Evolutionary conservation across 2,888 invertebrate genomes (phyloP), one percentile per base, ranked within the genome.

Genomic region (Serrognathus titanus): DNA sequence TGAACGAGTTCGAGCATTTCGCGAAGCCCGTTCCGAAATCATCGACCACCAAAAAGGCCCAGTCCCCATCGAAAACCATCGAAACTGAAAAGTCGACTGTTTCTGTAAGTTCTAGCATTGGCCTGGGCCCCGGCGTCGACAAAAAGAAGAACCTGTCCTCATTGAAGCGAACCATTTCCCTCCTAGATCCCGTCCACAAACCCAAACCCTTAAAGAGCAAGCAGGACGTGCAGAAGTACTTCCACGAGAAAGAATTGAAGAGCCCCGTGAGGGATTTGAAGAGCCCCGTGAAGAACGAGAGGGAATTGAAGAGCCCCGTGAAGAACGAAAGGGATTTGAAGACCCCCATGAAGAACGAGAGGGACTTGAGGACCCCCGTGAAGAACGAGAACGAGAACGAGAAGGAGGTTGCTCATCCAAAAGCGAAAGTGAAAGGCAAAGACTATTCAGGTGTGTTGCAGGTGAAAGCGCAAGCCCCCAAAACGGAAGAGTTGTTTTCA

Each of bases 91-190:
- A 66, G 78, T 79, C 51, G 79, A 79, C 81, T 20, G 78, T 78
- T 73, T 81, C 81, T 80, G 78, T 82, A 71, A 79, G 78, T 82
- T 82, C 81, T 80, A 82, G 82, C 80, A 79, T 75, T 76, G 63
- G 62, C 7, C 41, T 47, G 16, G 47, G 16, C 13, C 40, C 49
- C 13, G 49, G 49, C 38, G 51, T 36, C 31, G 40, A 53, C 9
- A 67, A 67, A 50, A 71, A 69, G 51, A 71, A 67, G 57, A 62
- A 63, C 47, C 61, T 82, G 77, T 77, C 82, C 75, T 79, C 80
- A 62, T 75, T 83, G 71, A 83, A 83, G 77, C 79, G 82, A 62
- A 82, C 83, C 75, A 78, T 80, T 55, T 81, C 83, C 72, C 76
- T 83, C 69, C 79, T 81, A 62, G 82, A 83, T 73, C 68, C 82